A percentile compares a stretch with the other conserved stretches of the same genome.
These are phyloP conservation scores for Hystrix brachyura DNA, from an alignment of 2,113 vertebrate species.

Conservation along the genomic window DNA sequence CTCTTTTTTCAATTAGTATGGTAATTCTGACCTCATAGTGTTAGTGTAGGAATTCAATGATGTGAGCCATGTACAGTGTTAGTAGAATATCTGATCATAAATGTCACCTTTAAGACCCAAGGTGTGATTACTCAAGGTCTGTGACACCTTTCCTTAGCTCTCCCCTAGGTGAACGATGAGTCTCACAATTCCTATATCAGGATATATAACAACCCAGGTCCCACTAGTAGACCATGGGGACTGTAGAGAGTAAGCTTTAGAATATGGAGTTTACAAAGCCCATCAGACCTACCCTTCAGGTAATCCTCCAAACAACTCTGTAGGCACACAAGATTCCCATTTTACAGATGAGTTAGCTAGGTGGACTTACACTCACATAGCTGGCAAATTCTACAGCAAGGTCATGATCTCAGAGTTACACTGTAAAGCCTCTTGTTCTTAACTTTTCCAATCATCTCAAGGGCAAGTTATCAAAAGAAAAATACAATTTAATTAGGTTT, in stretches of 20 bases:
- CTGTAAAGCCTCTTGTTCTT: conserved; percentile 18
- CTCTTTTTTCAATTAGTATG: not conserved
- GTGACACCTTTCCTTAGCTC: not conserved
- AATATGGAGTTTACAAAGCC: not conserved
- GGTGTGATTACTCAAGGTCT: not conserved
- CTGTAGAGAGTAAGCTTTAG: not conserved
- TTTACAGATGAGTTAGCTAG: conserved; percentile 47
- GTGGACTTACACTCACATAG: not conserved
- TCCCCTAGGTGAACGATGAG: not conserved
- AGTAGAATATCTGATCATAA: conserved; percentile 32
- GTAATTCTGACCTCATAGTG: not conserved
- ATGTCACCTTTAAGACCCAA: not conserved
- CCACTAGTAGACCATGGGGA: not conserved
- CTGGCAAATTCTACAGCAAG: conserved; percentile 16
- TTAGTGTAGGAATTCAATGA: not conserved
- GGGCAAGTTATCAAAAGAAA: conserved; percentile 62
- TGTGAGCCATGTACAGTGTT: not conserved
- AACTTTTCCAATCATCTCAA: conserved; percentile 58
- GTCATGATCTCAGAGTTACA: not conserved
- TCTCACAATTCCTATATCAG: not conserved
- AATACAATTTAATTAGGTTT: conserved; percentile 56
- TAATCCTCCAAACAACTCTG: not conserved
- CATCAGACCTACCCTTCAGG: not conserved
- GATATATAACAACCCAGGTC: not conserved
- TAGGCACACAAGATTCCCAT: not conserved